Base-by-base conservation (phyloP, 2,888 invertebrate genomes). In the Protophormia terraenovae region DNA sequence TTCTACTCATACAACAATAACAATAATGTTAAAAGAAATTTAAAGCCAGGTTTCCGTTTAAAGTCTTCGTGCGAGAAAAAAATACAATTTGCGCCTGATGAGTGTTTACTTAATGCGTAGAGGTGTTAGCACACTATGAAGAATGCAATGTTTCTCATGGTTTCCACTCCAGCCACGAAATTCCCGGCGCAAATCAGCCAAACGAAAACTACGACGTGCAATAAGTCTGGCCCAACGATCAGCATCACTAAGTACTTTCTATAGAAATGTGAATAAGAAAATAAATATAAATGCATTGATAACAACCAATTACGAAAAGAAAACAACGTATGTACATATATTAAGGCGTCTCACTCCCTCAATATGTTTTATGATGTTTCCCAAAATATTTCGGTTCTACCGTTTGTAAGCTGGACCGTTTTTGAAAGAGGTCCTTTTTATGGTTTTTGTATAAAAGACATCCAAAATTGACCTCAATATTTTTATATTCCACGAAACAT, bases 81-180 rank as follows among this genome's bases (percentile, higher is more conserved):
- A 38, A 27, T 19, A 76, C 14, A 16, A 19, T 8, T 16, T 19
- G 19, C 24, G 47, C 5, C 12, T 77, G 24, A n/a, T n/a, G n/a
- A 4, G 10, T 14, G 7, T 41, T 55, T 75, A 72, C 41, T 84
- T 72, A 86, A 91, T 90, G 88, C 91, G 90, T 87, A 91, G 86
- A 64, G 90, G 90, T 66, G 89, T 89, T 27, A 92, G 89, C 64
- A 92, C 91, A 89, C 91, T 92, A 88, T 92, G 92, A 79, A 92
- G 89, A 85, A 92, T 91, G 86, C 92, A 92, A 87, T 91, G 91
- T 29, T 91, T 89, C 88, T 92, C 91, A 82, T 92, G 92, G 82
- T 92, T 91, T 83, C 92, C 92, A 87, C 89, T 91, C 93, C 92
- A 92, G 86, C 92, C 92, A 85, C 90, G 90, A 88, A 92, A 92